These are phyloP conservation scores for Falco berigora DNA, from an alignment of 2,797 vertebrate species.

Conservation along the genomic window DNA sequence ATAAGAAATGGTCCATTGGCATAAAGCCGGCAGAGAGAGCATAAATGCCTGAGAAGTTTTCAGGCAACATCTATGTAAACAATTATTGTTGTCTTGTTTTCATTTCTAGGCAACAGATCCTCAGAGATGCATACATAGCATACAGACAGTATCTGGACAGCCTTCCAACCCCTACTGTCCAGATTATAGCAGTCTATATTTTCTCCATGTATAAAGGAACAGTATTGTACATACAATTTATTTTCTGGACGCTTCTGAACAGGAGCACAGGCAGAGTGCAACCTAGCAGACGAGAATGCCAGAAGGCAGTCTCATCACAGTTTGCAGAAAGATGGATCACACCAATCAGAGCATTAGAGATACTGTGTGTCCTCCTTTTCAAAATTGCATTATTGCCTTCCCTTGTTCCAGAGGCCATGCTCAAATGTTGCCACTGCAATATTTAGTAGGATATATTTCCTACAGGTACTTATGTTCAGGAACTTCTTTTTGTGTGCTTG, in stretches of 20 bases:
- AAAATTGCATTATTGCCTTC: not conserved
- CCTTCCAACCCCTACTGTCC: not conserved
- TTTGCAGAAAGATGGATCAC: not conserved
- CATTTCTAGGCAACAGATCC: conserved; percentile 49
- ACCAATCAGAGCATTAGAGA: not conserved
- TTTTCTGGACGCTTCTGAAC: not conserved
- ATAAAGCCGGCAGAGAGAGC: not conserved
- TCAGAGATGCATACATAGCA: not conserved
- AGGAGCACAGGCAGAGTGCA: not conserved
- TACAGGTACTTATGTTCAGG: not conserved
- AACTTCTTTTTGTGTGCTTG: not conserved
- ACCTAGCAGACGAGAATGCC: not conserved
- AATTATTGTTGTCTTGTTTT: conserved; percentile 38
- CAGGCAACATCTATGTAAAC: conserved; percentile 24
- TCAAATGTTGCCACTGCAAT: not conserved
- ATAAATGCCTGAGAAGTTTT: conserved; percentile 6
- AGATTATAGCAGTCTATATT: not conserved
- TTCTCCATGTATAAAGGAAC: not conserved
- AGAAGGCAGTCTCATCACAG: not conserved
- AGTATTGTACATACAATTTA: not conserved
- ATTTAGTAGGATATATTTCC: not conserved
- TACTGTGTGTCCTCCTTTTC: not conserved
- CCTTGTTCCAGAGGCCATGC: not conserved
- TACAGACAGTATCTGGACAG: conserved; percentile 2
- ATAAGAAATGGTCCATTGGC: not conserved